Percentiles rank a stretch among this genome's conserved stretches.
Conservation (phyloP, 2,888 invertebrate genomes). For the Philereme transversata region DNA sequence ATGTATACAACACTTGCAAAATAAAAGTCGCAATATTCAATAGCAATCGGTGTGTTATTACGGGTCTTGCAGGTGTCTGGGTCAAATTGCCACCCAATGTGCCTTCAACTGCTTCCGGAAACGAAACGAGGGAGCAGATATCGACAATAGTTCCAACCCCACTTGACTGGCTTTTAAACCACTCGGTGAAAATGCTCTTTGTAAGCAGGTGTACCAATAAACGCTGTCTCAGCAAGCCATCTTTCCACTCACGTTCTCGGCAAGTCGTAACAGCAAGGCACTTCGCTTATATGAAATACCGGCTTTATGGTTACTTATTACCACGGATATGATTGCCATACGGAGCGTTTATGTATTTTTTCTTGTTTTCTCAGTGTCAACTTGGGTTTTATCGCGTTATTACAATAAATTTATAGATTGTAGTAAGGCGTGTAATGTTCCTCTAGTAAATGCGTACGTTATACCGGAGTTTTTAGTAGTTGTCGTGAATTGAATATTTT, state of each 20-base stretch:
- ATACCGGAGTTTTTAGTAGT: constrained; percentile 31
- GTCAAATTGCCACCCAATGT: constrained; percentile 29
- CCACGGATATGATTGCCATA: constrained; percentile 60
- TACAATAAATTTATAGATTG: constrained; percentile 53
- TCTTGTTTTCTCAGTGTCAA: constrained; percentile 51
- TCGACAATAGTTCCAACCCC: constrained; percentile 23
- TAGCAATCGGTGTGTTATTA: constrained; percentile 22
- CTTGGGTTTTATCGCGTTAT: constrained; percentile 54
- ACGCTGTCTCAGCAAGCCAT: constrained; percentile 54
- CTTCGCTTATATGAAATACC: constrained; percentile 72
- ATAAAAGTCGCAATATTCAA: constrained; percentile 25
- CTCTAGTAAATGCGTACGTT: constrained; percentile 38
- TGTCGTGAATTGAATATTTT: constrained; percentile 29
- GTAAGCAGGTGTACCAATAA: constrained; percentile 74
- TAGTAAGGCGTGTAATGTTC: constrained; percentile 46
- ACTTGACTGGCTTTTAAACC: constrained; percentile 48
- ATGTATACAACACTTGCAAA: constrained; percentile 14
- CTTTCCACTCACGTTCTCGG: constrained; percentile 72
- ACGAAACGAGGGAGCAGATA: constrained; percentile 27
- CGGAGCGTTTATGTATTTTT: constrained; percentile 59
- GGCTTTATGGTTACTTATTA: constrained; percentile 75
- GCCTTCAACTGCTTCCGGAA: constrained; percentile 23
- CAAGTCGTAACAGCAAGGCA: constrained; percentile 67
- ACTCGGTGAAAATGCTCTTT: constrained; percentile 44
- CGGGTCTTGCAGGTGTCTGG: constrained; percentile 27